A percentile compares a stretch with the other conserved stretches of the same genome.
Evolutionary conservation across 2,888 invertebrate genomes (phyloP).

Genomic region (Acheta domesticus): DNA sequence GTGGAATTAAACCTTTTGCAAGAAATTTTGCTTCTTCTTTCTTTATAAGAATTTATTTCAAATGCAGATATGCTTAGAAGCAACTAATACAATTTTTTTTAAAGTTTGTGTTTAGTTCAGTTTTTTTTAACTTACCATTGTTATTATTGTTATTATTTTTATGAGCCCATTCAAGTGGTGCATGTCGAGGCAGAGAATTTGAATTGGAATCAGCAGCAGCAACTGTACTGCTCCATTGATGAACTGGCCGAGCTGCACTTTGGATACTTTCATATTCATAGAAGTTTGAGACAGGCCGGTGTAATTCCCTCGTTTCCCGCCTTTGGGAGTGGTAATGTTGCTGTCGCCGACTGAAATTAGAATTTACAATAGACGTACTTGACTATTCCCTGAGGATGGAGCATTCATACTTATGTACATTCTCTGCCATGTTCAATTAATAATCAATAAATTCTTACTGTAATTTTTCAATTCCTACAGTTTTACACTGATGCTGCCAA

Average conservation of each 20-base stretch:
- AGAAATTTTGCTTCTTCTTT: too few species aligned
- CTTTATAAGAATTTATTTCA: too few species aligned
- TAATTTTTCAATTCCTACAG: too few species aligned
- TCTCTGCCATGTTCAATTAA: too few species aligned
- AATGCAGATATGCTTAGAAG: too few species aligned
- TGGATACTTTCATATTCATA: slow-evolving; percentile 81
- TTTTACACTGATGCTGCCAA: too few species aligned
- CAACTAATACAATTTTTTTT: too few species aligned
- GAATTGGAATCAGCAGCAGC: slow-evolving; percentile 43
- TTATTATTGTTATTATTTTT: slow-evolving; percentile 25
- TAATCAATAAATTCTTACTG: too few species aligned
- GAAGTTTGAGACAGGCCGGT: slow-evolving; percentile 74
- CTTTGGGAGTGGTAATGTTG: slow-evolving; percentile 65
- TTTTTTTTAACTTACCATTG: slow-evolving; percentile 30
- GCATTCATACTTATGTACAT: too few species aligned
- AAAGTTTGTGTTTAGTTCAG: too few species aligned
- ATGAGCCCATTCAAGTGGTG: slow-evolving; percentile 7
- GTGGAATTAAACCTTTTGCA: too few species aligned
- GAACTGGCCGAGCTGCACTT: slow-evolving; percentile 49
- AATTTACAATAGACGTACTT: neutral
- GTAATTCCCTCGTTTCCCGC: slow-evolving; percentile 53
- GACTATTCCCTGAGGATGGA: too few species aligned
- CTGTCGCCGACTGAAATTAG: slow-evolving; percentile 57
- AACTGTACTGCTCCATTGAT: slow-evolving; percentile 32
- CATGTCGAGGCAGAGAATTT: slow-evolving; percentile 40